Base-by-base conservation (phyloP, 2,888 invertebrate species). In the Neoaliturus tenellus region DNA sequence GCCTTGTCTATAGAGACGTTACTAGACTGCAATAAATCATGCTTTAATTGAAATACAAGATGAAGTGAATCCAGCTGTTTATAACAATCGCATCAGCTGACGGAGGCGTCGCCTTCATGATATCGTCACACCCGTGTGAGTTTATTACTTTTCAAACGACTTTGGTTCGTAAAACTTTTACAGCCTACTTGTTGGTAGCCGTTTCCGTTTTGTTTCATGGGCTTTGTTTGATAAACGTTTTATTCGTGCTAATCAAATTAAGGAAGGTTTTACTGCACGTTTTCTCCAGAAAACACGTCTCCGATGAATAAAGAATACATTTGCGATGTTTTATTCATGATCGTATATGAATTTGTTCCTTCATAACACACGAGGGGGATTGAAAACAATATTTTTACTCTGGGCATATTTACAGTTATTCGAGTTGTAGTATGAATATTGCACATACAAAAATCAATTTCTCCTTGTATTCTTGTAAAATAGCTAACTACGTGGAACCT, bases 131-230 rank as follows among this genome's bases (percentile, higher is more conserved):
- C 28, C 4, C 20, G 51, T 31, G 14, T 28, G 10, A 17, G 62
- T 62, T 62, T 62, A 62, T 62, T 31, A 31, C 31, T 25, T 62
- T 62, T 17, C 28, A 31, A 62, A 62, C 62, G 62, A 62, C 62
- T 62, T 62, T 12, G 28, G 28, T 25, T 17, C 62, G 28, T 62
- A 62, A 62, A 62, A 25, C 62, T 28, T 62, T 51, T 28, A 62
- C 62, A 10, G 62, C 62, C 62, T 62, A 62, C 62, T 31, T 62
- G 62, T 62, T 62, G 62, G 62, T 62, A 62, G 62, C 62, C 25
- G 14, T 62, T 28, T 62, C 62, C 62, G 62, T 23, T 35, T 23
- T 31, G 62, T 25, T 62, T 62, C 8, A 62, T 31, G 20, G 28
- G 2, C 8, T 62, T 51, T 23, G 51, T 23, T 12, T 14, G 44